phyloP scores from a whole-genome alignment of 2,113 vertebrate genomes.

The Carettochelys insculpta region DNA sequence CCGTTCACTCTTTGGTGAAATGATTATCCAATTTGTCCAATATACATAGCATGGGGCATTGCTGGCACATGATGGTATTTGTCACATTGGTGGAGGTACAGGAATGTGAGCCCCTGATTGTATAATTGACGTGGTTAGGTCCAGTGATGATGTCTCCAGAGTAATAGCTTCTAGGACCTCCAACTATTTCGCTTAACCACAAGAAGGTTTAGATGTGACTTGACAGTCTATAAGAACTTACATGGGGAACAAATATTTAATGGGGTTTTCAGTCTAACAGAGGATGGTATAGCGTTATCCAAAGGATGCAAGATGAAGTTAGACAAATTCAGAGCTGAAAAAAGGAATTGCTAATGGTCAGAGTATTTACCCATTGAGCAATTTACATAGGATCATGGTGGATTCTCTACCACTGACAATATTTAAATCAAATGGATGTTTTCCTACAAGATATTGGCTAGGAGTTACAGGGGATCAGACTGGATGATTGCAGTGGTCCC shows the following conservation, averaged over 20 bases:
- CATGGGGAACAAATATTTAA: background rate
- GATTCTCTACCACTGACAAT: background rate
- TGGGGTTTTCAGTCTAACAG: background rate
- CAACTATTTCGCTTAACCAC: background rate
- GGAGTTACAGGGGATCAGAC: background rate
- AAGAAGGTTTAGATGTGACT: background rate
- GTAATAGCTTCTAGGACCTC: background rate
- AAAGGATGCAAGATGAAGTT: background rate
- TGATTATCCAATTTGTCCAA: too few relatives aligned
- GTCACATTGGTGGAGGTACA: too few relatives aligned
- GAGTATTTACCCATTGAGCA: background rate
- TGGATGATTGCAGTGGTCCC: background rate
- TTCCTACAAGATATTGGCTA: too few relatives aligned
- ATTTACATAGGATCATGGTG: background rate
- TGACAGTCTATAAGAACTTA: background rate
- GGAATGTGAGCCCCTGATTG: too few relatives aligned
- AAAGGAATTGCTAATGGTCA: background rate
- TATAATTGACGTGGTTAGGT: too few relatives aligned
- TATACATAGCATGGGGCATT: too few relatives aligned
- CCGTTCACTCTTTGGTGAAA: too few relatives aligned
- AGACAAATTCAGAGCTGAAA: background rate
- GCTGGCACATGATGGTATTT: too few relatives aligned
- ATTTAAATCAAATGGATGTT: too few relatives aligned
- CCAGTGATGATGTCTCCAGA: too few relatives aligned
- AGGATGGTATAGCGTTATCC: background rate